Evolutionary conservation across 2,113 vertebrate species (phyloP), one percentile per base, ranked within the genome.

Genomic region (Pelmatolapia mariae): DNA sequence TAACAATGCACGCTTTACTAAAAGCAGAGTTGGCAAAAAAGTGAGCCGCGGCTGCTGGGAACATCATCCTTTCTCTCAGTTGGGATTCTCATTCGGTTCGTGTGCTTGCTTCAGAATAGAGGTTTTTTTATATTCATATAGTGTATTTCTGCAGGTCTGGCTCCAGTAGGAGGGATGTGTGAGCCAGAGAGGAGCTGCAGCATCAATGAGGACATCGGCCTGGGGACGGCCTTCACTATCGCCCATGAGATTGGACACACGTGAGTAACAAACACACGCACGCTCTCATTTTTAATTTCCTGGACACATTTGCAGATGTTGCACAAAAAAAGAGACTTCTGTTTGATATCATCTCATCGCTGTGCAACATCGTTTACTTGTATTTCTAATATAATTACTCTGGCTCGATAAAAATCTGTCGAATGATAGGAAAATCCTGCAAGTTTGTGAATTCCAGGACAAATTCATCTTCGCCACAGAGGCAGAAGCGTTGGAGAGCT

Each of bases 201-300:
- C 94, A 98, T 99, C 95, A 99, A 99, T 0, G 99, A 99, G 91
- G 98, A 99, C 95, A 99, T 99, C 2, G 99, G 99, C 36, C 95
- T 99, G 89, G 99, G 98, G 84, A 99, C 99, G 0, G 98, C 99
- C 1, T 99, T 99, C 96, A 99, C 99, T 89, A 99, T 99, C 5
- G 98, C 99, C 88, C 99, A 99, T 0, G 99, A 99, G 97, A 99
- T 99, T 0, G 99, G 99, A 94, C 99, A 99, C 96, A 99, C 98
- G 99, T 99, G 95, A 98, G 98, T 92, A 71, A 61, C 63, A 63
- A 22, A 79, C 40, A 24, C 50, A 22, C 43, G 13, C n/a, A 50
- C 4, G 16, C 29, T 13, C 26, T 54, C 12, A 3, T 19, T 82
- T 78, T n/a, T 52, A 31, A 33, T 31, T 5, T 78, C 16, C 71